Base-by-base conservation (phyloP, 2,888 invertebrate species). In the Eretmocerus hayati region DNA sequence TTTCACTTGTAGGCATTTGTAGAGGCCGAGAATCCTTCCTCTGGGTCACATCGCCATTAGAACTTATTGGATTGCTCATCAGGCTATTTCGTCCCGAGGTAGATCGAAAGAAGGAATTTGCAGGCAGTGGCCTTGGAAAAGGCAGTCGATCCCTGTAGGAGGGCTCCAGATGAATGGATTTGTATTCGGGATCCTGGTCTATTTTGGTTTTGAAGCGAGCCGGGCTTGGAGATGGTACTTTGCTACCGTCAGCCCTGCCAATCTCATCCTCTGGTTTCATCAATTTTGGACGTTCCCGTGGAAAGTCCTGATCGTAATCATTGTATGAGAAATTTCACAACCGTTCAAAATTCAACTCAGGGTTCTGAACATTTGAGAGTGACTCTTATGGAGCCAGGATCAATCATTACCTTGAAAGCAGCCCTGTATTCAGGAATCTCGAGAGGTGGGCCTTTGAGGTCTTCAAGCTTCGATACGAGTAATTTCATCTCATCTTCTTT, bases 261-360 rank as follows among this genome's bases (percentile, higher is more conserved):
- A 71, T 69, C 42, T 67, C 65, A 35, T 63, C 62, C 18, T 67
- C 67, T 5, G 75, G 75, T 52, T 66, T 73, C 46, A 65, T 58
- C 18, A 74, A 52, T 21, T 60, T 65, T 2, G 76, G 74, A 31
- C 75, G 65, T 52, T 72, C 72, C 38, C 75, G 65, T 8, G 76
- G 75, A 56, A 75, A 75, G 57, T 75, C 68, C 62, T 74, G 61
- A 0, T 31, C n/a, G n/a, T n/a, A n/a, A n/a, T n/a, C n/a, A n/a
- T n/a, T n/a, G n/a, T n/a, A n/a, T n/a, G n/a, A n/a, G n/a, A n/a
- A n/a, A n/a, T n/a, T n/a, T n/a, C n/a, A n/a, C n/a, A n/a, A n/a
- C n/a, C n/a, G n/a, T n/a, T n/a, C 30, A 30, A 30, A 30, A 30
- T 30, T 30, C 30, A 30, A 8, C 8, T 9, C 13, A 9, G 13